These are phyloP conservation scores for Helicorthomorpha holstii DNA, from an alignment of 1,140 invertebrate species.

Conservation along the genomic window DNA sequence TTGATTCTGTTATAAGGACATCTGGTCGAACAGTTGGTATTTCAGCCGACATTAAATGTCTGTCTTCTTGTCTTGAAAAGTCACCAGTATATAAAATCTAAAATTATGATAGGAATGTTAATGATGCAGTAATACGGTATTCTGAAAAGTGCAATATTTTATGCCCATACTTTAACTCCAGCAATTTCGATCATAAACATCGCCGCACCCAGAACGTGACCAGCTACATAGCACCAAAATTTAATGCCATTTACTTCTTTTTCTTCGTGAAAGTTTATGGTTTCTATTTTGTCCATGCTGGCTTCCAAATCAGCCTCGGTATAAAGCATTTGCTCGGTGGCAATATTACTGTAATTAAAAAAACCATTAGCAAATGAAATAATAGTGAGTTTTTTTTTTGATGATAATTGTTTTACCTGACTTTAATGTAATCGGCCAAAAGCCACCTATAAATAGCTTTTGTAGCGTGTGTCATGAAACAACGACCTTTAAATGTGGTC, in stretches of 20 bases:
- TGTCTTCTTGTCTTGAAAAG: slow-evolving; percentile 94
- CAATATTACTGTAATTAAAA: slow-evolving; percentile 57
- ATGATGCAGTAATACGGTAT: background rate
- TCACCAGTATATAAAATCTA: slow-evolving; percentile 93
- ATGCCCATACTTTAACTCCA: slow-evolving; percentile 71
- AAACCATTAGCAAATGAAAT: background rate
- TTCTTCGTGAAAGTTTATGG: slow-evolving; percentile 95
- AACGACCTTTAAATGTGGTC: slow-evolving; percentile 92
- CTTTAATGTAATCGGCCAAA: slow-evolving; percentile 97
- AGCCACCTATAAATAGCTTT: slow-evolving; percentile 99
- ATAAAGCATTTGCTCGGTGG: slow-evolving; percentile 93
- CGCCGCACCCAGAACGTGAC: slow-evolving; percentile 94
- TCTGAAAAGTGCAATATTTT: too few relatives aligned
- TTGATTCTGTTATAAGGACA: slow-evolving; percentile 95
- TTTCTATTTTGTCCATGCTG: slow-evolving; percentile 98
- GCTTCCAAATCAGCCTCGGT: slow-evolving; percentile 91
- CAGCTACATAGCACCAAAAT: slow-evolving; percentile 98
- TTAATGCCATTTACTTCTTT: slow-evolving; percentile 91
- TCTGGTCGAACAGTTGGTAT: slow-evolving; percentile 90
- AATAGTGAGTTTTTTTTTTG: background rate
- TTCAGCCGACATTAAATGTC: slow-evolving; percentile 98
- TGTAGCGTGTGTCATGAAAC: slow-evolving; percentile 99
- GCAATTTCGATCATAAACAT: slow-evolving; percentile 99
- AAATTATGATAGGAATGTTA: slow-evolving; percentile 15
- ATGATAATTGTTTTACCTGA: slow-evolving; percentile 39